Conservation (phyloP, 1,140 invertebrate genomes). For the Drosophila kurseongensis region DNA sequence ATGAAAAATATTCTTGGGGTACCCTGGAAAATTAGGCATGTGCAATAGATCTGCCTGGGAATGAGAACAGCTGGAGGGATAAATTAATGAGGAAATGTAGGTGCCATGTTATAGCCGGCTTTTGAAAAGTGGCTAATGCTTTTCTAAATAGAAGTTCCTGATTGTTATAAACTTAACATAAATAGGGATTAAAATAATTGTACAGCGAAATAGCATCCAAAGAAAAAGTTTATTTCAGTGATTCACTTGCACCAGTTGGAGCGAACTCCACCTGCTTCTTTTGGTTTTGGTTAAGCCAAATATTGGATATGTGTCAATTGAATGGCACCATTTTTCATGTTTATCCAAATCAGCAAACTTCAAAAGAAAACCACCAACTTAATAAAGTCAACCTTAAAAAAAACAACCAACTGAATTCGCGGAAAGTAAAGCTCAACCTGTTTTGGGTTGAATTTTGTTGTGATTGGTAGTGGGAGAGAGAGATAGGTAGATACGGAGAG, state of each 20-base stretch:
- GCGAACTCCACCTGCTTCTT: neutral
- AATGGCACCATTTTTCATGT: conserved; percentile 63
- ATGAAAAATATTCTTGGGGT: conserved; percentile 19
- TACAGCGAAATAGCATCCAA: no score
- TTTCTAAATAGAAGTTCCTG: neutral
- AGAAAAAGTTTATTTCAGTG: no score
- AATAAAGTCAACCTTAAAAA: conserved; percentile 19
- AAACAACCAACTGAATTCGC: conserved; percentile 47
- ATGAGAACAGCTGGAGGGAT: conserved; percentile 20
- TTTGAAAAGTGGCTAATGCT: neutral
- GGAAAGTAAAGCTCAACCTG: conserved; percentile 66
- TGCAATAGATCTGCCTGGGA: conserved; percentile 27
- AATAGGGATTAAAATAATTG: no score
- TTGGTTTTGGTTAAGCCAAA: conserved; percentile 3
- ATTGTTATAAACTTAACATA: neutral
- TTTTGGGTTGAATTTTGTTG: conserved; percentile 54
- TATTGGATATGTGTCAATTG: conserved; percentile 67
- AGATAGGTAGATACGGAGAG: conserved; percentile 4
- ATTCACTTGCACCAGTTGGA: neutral
- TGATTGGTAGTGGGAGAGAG: conserved; percentile 30
- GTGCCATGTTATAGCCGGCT: conserved; percentile 13
- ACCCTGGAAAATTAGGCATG: conserved; percentile 12
- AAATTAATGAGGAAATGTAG: conserved; percentile 1
- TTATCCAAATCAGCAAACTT: conserved; percentile 66
- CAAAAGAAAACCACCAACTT: conserved; percentile 20